Base-by-base conservation (phyloP, 1,140 invertebrate species). In the Bombus soroeensis region DNA sequence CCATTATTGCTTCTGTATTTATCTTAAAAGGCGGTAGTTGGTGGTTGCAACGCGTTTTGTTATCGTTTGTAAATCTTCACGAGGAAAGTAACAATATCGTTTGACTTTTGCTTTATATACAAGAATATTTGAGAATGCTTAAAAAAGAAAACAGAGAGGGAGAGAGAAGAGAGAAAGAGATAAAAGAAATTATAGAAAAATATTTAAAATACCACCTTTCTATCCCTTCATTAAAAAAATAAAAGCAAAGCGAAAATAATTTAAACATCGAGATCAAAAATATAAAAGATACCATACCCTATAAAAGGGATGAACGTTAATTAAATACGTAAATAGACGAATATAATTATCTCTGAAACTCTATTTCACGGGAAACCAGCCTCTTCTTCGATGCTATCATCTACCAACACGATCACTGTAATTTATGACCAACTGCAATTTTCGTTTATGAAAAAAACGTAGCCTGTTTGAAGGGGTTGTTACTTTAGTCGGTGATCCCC, bases 371-470 rank as follows among this genome's bases (percentile, higher is more conserved):
- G 13, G 1, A 13, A 41, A 28, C 15, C 28, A 10, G 25, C 39
- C 53, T 10, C 32, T 9, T 39, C 15, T n/a, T 39, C 57, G 8
- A 39, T 32, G 25, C 34, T 39, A 39, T 28, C 34, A n/a, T 4
- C 4, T 22, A 70, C 37, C 34, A 34, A 18, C 47, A 22, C 6
- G 47, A 53, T 53, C 47, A 53, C 18, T 13, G 12, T 13, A 66
- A 47, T 37, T 79, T 79, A 79, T 41, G 62, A 68, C n/a, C 3
- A 66, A n/a, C n/a, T 8, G 13, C 22, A 66, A 47, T 79, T 70
- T 68, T 70, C 41, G 32, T 68, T 79, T 68, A 80, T 80, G 77
- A 68, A 80, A 80, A 78, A 70, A 66, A 2, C 34, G 32, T 25
- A 37, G n/a, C n/a, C 34, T 41, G 32, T 43, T 66, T 41, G 53